Conservation (phyloP, 2,113 vertebrate species). For the Etia nguti region DNA sequence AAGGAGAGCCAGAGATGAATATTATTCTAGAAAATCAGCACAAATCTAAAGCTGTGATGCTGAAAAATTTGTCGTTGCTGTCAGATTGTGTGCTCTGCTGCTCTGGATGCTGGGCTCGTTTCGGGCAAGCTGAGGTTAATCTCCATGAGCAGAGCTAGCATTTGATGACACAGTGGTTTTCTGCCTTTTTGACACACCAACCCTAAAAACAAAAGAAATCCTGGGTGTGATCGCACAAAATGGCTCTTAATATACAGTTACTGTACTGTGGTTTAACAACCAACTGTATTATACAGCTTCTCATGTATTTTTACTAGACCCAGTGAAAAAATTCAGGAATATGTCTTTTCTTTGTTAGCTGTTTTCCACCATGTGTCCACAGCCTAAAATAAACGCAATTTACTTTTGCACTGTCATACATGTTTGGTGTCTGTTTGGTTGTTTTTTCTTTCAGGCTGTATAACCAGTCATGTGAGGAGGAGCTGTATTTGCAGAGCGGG, state of each 20-base stretch:
- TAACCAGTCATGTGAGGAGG: conserved; percentile 74
- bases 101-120: not conserved
- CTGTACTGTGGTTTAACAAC: not conserved
- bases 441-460: conserved; percentile 60
- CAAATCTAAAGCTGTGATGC: not conserved
- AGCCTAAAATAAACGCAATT: not conserved
- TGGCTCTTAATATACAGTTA: not conserved
- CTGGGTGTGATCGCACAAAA: not conserved
- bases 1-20: not conserved
- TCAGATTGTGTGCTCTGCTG: not conserved
- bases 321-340: not conserved
- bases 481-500: conserved; percentile 68
- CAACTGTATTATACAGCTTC: not conserved
- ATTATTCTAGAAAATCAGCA: not conserved
- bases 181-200: not conserved
- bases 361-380: not conserved
- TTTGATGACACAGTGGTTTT: conserved; percentile 7
- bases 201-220: not conserved
- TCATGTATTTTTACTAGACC: not conserved
- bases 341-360: not conserved
- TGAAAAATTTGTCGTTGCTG: not conserved
- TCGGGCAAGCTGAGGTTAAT: not conserved
- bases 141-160: not conserved
- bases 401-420: not conserved
- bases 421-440: not conserved